A percentile compares a stretch with the other conserved stretches of the same genome.
Evolutionary conservation across 2,888 invertebrate genomes (phyloP).

Genomic region (Ctena decussata): DNA sequence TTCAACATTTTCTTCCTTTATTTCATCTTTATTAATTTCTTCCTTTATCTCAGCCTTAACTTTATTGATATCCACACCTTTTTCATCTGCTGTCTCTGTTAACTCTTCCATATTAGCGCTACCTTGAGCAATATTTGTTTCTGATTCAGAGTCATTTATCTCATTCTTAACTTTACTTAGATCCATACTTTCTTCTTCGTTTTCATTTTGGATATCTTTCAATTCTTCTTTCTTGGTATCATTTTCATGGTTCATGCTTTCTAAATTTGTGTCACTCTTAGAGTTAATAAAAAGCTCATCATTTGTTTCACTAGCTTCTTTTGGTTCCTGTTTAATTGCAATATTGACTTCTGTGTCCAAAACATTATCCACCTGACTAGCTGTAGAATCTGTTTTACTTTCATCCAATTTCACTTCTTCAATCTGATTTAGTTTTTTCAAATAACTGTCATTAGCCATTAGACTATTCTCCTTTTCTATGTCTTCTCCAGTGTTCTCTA

Average conservation of each 20-base stretch:
- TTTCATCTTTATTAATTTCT: conserved; percentile 24
- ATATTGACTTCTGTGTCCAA: neutral
- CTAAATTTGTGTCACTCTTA: neutral
- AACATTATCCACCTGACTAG: neutral
- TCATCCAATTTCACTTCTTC: too few species aligned
- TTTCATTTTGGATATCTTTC: neutral
- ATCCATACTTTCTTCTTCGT: neutral
- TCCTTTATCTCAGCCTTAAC: conserved; percentile 9
- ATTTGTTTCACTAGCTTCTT: neutral
- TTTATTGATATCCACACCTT: neutral
- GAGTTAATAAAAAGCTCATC: too few species aligned
- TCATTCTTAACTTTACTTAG: neutral
- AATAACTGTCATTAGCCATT: too few species aligned
- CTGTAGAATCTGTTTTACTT: neutral
- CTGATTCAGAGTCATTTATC: neutral
- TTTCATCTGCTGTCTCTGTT: too few species aligned
- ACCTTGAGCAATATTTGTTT: too few species aligned
- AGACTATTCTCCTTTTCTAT: too few species aligned
- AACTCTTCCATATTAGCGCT: too few species aligned
- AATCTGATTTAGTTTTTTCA: too few species aligned
- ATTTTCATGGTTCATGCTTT: neutral
- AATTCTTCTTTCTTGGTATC: neutral
- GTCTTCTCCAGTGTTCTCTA: too few species aligned
- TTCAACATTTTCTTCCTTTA: conserved; percentile 21
- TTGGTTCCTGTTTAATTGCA: neutral